Conservation (phyloP, 2,113 vertebrate genomes). For the Menidia beryllina region DNA sequence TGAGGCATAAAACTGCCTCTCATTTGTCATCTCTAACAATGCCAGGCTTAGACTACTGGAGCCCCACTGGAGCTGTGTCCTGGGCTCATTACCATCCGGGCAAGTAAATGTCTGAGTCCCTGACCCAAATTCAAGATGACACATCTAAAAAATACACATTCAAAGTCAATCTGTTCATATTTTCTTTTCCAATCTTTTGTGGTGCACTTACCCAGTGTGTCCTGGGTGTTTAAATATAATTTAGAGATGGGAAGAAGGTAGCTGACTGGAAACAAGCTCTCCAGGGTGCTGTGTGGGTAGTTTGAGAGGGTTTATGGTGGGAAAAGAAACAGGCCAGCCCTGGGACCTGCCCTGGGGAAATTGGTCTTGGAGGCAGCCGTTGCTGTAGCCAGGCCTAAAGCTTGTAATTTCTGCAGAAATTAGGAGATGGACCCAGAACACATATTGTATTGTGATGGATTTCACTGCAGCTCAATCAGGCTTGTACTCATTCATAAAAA, state of each 20-base stretch:
- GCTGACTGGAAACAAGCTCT: conserved; percentile 36
- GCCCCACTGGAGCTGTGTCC: conserved; percentile 40
- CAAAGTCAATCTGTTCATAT: conserved; percentile 48
- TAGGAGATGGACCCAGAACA: conserved; percentile 5
- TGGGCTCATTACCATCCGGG: conserved; percentile 65
- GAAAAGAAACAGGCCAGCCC: conserved; percentile 59
- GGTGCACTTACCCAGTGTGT: not conserved
- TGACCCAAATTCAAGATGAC: conserved; percentile 72
- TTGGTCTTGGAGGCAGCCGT: conserved; percentile 47
- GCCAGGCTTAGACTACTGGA: conserved; percentile 7
- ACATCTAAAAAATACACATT: conserved; percentile 65
- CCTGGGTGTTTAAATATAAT: conserved; percentile 19
- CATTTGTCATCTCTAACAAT: conserved; percentile 58
- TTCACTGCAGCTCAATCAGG: conserved; percentile 24
- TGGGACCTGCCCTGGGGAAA: conserved; percentile 49
- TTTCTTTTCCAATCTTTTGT: conserved; percentile 5
- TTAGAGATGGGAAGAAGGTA: conserved; percentile 13
- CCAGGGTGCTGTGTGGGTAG: conserved; percentile 22
- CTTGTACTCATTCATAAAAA: conserved; percentile 13
- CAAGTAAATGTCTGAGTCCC: conserved; percentile 46
- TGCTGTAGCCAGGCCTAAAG: conserved; percentile 45
- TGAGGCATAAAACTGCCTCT: conserved; percentile 56
- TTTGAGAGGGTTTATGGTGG: conserved; percentile 39
- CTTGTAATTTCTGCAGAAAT: conserved; percentile 41
- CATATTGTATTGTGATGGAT: conserved; percentile 35